These are phyloP conservation scores for Sander vitreus DNA, from an alignment of 2,113 vertebrate genomes.

Conservation along the genomic window DNA sequence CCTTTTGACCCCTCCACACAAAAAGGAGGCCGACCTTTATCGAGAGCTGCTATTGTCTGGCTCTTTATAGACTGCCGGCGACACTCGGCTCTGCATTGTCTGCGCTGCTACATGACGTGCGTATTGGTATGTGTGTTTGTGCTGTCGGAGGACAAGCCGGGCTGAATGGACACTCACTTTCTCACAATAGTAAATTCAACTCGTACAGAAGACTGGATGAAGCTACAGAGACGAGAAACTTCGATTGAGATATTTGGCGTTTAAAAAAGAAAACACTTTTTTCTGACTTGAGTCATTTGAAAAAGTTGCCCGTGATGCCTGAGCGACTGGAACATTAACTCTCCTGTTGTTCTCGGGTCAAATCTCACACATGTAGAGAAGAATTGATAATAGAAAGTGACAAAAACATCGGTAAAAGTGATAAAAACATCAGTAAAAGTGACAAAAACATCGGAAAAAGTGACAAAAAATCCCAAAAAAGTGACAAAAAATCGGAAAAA, in stretches of 20 bases:
- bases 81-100: slow-evolving; percentile 17
- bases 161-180: not conserved
- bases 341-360: no score
- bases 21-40: slow-evolving; percentile 15
- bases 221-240: not conserved
- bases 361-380: no score
- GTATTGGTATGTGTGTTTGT: slow-evolving; percentile 2
- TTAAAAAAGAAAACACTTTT: not conserved
- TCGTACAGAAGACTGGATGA: not conserved
- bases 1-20: slow-evolving; percentile 13
- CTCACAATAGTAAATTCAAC: slow-evolving; percentile 18
- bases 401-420: no score
- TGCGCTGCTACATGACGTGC: not conserved
- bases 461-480: no score
- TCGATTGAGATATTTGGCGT: not conserved
- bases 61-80: not conserved
- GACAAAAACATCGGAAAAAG: no score
- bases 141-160: not conserved
- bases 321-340: no score
- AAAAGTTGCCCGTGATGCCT: not conserved
- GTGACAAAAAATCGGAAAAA: no score
- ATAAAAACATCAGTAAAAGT: no score
- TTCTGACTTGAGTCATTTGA: not conserved
- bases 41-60: slow-evolving; percentile 5
- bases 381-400: no score